Conservation (phyloP, 2,888 invertebrate species). For the Himalopsyche anomala region DNA sequence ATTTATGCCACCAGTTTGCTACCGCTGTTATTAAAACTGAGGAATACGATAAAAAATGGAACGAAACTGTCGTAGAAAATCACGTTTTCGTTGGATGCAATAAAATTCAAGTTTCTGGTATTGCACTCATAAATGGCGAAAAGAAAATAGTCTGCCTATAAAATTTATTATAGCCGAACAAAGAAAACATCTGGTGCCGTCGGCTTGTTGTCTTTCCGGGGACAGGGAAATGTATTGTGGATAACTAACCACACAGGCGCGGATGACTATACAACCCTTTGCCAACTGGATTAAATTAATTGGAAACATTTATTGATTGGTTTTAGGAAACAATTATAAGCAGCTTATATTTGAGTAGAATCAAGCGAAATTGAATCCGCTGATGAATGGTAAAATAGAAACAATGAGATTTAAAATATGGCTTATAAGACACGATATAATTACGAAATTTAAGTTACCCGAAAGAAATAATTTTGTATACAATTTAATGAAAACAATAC, state of each 20-base stretch:
- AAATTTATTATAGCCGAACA: constrained; percentile 65
- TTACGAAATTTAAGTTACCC: too few species aligned
- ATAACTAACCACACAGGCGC: constrained; percentile 48
- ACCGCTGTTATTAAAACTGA: constrained; percentile 13
- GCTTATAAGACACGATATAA: too few species aligned
- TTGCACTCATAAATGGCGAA: constrained; percentile 65
- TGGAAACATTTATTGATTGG: background rate
- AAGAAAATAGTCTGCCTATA: constrained; percentile 64
- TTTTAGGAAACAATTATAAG: too few species aligned
- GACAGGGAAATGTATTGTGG: constrained; percentile 51
- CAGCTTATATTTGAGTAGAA: background rate
- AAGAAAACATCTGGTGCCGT: constrained; percentile 64
- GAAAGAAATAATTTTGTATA: too few species aligned
- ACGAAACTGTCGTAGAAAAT: constrained; percentile 60
- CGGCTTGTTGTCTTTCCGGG: constrained; percentile 58
- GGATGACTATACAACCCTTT: constrained; percentile 43
- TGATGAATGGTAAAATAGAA: too few species aligned
- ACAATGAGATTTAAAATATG: too few species aligned
- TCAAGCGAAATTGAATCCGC: too few species aligned
- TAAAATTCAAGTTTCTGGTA: constrained; percentile 65
- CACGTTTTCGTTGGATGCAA: constrained; percentile 64
- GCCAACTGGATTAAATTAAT: constrained; percentile 15
- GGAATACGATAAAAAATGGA: constrained; percentile 38
- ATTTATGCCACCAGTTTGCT: background rate
- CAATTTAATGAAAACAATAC: too few species aligned